Evolutionary conservation across 1,140 invertebrate species (phyloP).

Genomic region (Drosophila sp.): DNA sequence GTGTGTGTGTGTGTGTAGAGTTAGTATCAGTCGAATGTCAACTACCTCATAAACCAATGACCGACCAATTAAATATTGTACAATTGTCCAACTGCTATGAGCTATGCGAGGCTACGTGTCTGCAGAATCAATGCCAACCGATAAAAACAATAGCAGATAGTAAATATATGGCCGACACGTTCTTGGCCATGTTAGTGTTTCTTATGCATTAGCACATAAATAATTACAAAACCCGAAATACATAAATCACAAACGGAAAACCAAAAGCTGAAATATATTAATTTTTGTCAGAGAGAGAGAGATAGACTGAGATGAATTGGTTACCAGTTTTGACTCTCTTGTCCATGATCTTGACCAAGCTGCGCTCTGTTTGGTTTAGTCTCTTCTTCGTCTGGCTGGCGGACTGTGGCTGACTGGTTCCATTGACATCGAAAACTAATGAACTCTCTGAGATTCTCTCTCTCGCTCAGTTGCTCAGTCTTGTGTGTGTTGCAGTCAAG

Average conservation of each 20-base stretch:
- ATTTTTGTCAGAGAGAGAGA: neutral
- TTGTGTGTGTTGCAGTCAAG: constrained; percentile 46
- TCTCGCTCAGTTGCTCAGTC: constrained; percentile 8
- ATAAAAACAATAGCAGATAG: no score
- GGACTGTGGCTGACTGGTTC: constrained; percentile 34
- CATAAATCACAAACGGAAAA: neutral
- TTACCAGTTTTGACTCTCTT: constrained; percentile 29
- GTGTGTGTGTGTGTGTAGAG: neutral
- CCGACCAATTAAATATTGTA: constrained; percentile 54
- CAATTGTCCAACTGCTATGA: constrained; percentile 48
- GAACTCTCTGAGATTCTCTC: constrained; percentile 24
- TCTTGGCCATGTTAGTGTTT: constrained; percentile 13
- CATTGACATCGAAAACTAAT: constrained; percentile 71
- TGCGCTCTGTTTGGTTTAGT: constrained; percentile 18
- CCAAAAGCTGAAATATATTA: neutral
- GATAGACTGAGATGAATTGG: neutral
- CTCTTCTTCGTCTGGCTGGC: constrained; percentile 9
- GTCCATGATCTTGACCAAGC: constrained; percentile 81
- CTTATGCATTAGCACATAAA: neutral
- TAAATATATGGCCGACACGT: constrained; percentile 40
- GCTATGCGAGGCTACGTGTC: neutral
- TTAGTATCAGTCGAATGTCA: constrained; percentile 30
- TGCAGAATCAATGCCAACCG: no score
- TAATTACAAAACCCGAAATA: neutral
- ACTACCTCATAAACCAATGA: constrained; percentile 35